A percentile compares a stretch with the other conserved stretches of the same genome.
Conservation (phyloP, 2,113 vertebrate species). For the Phodopus roborovskii region DNA sequence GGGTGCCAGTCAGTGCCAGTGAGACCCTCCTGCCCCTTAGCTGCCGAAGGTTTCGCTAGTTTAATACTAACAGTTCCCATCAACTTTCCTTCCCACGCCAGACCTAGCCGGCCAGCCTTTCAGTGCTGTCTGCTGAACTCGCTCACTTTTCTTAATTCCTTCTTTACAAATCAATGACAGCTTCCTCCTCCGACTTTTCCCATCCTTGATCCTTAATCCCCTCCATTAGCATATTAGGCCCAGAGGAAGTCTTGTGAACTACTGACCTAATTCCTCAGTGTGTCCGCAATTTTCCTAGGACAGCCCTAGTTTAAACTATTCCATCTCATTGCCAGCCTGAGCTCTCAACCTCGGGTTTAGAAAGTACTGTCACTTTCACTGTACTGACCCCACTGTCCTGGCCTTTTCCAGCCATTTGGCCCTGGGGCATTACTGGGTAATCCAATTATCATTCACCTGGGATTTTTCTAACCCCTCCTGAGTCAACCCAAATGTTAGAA, state of each 20-base stretch:
- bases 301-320: constrained; percentile 60
- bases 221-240: constrained; percentile 68
- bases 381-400: constrained; percentile 5
- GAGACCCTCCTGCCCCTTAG: not conserved
- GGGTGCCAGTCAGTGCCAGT: not conserved
- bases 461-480: constrained; percentile 63
- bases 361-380: constrained; percentile 52
- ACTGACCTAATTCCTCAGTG: constrained; percentile 55
- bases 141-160: constrained; percentile 9
- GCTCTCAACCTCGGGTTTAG: constrained; percentile 53
- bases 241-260: constrained; percentile 57
- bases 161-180: constrained; percentile 53
- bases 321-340: not conserved
- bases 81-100: constrained; percentile 33
- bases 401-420: constrained; percentile 75
- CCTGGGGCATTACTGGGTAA: constrained; percentile 71
- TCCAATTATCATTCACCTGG: constrained; percentile 79
- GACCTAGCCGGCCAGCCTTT: not conserved
- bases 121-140: not conserved
- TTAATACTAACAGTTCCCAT: constrained; percentile 46
- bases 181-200: not conserved
- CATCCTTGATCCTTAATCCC: constrained; percentile 52
- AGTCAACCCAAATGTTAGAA: constrained; percentile 66
- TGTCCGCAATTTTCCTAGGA: constrained; percentile 70
- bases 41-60: constrained; percentile 37